Evolutionary conservation across 2,888 invertebrate genomes (phyloP).

Genomic region (Ennomos erosarius): DNA sequence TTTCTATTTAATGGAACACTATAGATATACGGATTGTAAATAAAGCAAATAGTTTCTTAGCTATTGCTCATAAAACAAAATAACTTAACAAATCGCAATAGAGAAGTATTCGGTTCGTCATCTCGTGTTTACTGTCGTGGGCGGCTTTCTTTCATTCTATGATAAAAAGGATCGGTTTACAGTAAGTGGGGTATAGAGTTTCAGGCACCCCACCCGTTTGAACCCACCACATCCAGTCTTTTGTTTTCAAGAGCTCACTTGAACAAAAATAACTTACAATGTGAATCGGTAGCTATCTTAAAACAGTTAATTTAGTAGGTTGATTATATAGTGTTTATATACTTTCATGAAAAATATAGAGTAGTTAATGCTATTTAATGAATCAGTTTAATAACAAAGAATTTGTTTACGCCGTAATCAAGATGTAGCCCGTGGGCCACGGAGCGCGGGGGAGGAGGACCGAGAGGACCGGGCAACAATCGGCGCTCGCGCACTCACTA

Average conservation of each 20-base stretch:
- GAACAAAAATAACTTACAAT: too few species aligned
- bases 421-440: too few species aligned
- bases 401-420: too few species aligned
- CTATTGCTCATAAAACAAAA: background rate
- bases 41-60: background rate
- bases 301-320: too few species aligned
- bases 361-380: too few species aligned
- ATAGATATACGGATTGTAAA: constrained; percentile 1
- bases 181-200: constrained; percentile 34
- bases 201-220: constrained; percentile 14
- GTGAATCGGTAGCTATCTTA: too few species aligned
- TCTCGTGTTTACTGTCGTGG: background rate
- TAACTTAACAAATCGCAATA: constrained; percentile 6
- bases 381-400: too few species aligned
- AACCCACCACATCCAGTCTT: background rate
- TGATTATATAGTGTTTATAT: too few species aligned
- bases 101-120: background rate
- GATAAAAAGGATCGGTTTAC: constrained; percentile 32
- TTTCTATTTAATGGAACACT: constrained; percentile 2
- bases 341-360: too few species aligned
- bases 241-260: background rate
- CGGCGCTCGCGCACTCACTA: too few species aligned
- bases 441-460: too few species aligned
- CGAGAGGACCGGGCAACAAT: too few species aligned
- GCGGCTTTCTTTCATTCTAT: constrained; percentile 31